Conservation (phyloP, 1,140 invertebrate genomes). For the Drosophila punjabiensis region DNA sequence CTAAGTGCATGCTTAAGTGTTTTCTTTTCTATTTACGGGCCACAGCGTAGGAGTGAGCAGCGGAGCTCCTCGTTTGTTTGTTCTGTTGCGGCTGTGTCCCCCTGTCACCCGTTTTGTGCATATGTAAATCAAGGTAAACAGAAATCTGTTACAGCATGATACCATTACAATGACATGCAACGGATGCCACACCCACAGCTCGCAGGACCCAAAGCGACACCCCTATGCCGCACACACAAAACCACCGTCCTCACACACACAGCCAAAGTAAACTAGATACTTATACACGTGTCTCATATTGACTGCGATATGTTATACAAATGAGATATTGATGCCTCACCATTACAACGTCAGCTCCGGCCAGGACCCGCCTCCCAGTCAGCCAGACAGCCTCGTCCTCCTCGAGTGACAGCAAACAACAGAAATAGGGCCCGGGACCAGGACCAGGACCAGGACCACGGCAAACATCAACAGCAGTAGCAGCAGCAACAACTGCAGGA, state of each 20-base stretch:
- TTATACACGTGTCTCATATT: conserved; percentile 78
- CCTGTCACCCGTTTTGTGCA: conserved; percentile 22
- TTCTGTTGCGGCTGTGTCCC: conserved; percentile 53
- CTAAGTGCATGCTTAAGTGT: conserved; percentile 81
- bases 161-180: conserved; percentile 80
- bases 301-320: conserved; percentile 80
- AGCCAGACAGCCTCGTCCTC: conserved; percentile 25
- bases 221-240: conserved; percentile 3
- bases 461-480: conserved; percentile 19
- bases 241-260: conserved; percentile 8
- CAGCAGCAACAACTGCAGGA: conserved; percentile 22
- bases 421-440: conserved; percentile 21
- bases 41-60: conserved; percentile 57
- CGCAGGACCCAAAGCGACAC: conserved; percentile 1
- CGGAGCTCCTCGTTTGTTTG: conserved; percentile 52
- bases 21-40: conserved; percentile 67
- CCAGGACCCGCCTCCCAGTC: conserved; percentile 16
- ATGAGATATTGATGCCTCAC: conserved; percentile 79
- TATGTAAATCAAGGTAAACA: conserved; percentile 83
- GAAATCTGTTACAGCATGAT: conserved; percentile 79
- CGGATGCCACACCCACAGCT: conserved; percentile 14
- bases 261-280: conserved; percentile 61
- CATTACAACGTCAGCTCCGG: conserved; percentile 40
- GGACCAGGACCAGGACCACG: conserved; percentile 14
- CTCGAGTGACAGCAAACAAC: conserved; percentile 47